Base-by-base conservation (phyloP, 2,113 vertebrate species). In the Pyrgilauda ruficollis region DNA sequence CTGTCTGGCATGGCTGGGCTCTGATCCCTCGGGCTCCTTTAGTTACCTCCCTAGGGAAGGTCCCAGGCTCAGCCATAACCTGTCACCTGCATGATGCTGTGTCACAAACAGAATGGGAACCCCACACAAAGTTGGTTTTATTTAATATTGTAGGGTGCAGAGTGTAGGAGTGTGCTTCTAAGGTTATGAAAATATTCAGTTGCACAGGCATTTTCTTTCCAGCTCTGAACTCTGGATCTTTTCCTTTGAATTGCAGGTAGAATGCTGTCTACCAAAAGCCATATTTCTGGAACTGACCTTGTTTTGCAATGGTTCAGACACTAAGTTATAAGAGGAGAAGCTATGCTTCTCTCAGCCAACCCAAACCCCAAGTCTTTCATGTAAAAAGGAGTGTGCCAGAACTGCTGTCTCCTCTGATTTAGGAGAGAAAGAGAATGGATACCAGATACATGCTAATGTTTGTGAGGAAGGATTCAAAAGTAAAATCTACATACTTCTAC, bases 11-110 rank as follows among this genome's bases (percentile, higher is more conserved):
- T 39, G 27, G 15, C 52, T 8, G 56, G 47, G 12, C 77, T 23
- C 26, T 4, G 2, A 53, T 43, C 43, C 13, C 23, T 2, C 0
- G 0, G 15, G 6, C 39, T 80, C 11, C 59, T 35, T 31, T 8
- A 6, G 13, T 20, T 7, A 2, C 26, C 11, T 33, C 46, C 31
- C 8, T 1, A 1, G 31, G 44, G 17, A 20, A 31, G 7, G 27
- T 4, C 11, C 50, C 11, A 4, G n/a, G 4, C 55, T 56, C 18
- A 11, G 4, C 53, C 18, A 0, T 8, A 6, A 17, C 13, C 0
- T 2, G 15, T 21, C 6, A 4, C 35, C n/a, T 13, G 24, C 0
- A 1, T 4, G 19, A 4, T 17, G 1, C 63, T 56, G n/a, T 37
- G 63, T 43, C 35, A 39, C 2, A 5, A 22, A 14, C 30, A 41